Evolutionary conservation across 2,888 invertebrate genomes (phyloP), one percentile per base, ranked within the genome.

Genomic region (Lymantria dispar): DNA sequence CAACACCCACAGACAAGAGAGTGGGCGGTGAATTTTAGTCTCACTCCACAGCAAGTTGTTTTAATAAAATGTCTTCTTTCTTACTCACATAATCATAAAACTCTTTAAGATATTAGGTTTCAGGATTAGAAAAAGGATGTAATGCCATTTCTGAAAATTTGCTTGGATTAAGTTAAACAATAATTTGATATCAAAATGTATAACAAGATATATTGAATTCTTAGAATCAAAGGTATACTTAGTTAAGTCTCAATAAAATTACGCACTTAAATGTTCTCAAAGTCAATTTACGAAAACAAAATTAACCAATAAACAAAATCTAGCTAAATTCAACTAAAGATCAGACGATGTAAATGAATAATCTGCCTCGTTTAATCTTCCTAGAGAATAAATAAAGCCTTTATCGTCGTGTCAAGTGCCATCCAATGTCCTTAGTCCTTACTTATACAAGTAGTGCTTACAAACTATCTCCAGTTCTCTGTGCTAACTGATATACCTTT

Each of bases 291-390:
- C 36, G n/a, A 11, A 11, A 36, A 11, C 9, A 36, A 36, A 36
- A 9, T 11, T n/a, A 36, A 10, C 43, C 12, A 39, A 11, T 29
- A 42, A 50, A 42, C n/a, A 12, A 31, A 13, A 50, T 37, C 47
- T 41, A 43, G 41, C 39, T 36, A 12, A 44, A 40, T 43, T 50
- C 58, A 52, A 54, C 48, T 50, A 58, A 54, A 55, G 43, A 54
- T 29, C 39, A 22, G 38, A 42, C 43, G 56, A 65, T 62, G 56
- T 57, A 59, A 57, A 47, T 48, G 66, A 64, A 62, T 64, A 64
- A 62, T 62, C 62, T 54, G 62, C 57, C 59, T 53, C 53, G 50
- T 43, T 65, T 55, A 57, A 62, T 59, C 54, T 64, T 62, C 42
- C 45, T 50, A 54, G 53, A 37, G 59, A 49, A 62, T 65, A 64